Conservation (phyloP, 1,140 invertebrate species). For the Artemia franciscana region DNA sequence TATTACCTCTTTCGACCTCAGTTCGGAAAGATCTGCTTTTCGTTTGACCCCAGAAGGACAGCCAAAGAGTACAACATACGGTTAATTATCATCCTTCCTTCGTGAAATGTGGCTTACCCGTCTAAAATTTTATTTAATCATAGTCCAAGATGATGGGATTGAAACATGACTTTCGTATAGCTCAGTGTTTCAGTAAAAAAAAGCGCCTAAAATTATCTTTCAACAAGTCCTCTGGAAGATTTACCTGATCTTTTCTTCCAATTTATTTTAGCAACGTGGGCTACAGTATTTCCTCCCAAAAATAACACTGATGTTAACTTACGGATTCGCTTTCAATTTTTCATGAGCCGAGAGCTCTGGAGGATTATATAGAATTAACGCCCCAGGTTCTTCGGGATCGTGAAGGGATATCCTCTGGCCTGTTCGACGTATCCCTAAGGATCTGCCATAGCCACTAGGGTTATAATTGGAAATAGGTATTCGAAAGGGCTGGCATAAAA, state of each 20-base stretch:
- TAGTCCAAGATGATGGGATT: too few species aligned
- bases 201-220: not conserved
- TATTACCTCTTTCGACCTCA: too few species aligned
- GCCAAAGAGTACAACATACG: too few species aligned
- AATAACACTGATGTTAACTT: conserved; percentile 16
- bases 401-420: conserved; percentile 50
- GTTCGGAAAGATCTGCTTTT: too few species aligned
- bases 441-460: conserved; percentile 34
- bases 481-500: conserved; percentile 74
- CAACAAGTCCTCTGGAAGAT: not conserved
- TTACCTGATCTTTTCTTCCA: not conserved
- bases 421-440: conserved; percentile 43
- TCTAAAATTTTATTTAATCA: too few species aligned
- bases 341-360: conserved; percentile 59
- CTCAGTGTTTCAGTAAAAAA: too few species aligned
- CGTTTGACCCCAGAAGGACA: too few species aligned
- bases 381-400: conserved; percentile 81
- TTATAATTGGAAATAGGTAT: conserved; percentile 79
- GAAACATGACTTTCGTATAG: too few species aligned
- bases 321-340: conserved; percentile 45
- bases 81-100: too few species aligned
- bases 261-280: not conserved
- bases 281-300: conserved; percentile 3
- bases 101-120: too few species aligned
- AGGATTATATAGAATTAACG: conserved; percentile 70